Conservation (phyloP, 2,888 invertebrate species). For the Epistrophe grossulariae region DNA sequence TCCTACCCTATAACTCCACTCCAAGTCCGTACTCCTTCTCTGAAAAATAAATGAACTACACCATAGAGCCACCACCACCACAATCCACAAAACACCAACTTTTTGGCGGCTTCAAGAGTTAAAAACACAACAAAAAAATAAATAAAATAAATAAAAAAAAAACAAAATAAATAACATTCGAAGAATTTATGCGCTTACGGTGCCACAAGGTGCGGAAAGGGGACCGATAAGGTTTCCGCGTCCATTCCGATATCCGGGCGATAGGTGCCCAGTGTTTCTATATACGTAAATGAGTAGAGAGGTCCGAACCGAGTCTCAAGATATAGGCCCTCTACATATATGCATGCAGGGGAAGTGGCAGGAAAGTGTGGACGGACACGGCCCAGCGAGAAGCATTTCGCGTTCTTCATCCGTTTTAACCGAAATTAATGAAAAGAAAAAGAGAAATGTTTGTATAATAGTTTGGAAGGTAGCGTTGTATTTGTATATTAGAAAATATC, state of each 20-base stretch:
- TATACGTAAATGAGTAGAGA: slow-evolving; percentile 69
- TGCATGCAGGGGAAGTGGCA: slow-evolving; percentile 52
- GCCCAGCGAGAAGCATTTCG: slow-evolving; percentile 67
- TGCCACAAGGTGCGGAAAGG: slow-evolving; percentile 67
- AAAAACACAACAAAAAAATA: slow-evolving; percentile 21
- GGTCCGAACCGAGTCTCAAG: slow-evolving; percentile 39
- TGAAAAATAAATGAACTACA: slow-evolving; percentile 69
- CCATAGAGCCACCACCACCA: slow-evolving; percentile 59
- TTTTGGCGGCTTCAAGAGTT: slow-evolving; percentile 69
- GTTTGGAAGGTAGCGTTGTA: neutral
- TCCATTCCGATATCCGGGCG: slow-evolving; percentile 74
- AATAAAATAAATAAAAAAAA: slow-evolving; percentile 36
- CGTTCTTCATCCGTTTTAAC: slow-evolving; percentile 66
- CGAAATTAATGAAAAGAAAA: slow-evolving; percentile 71
- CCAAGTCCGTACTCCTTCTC: slow-evolving; percentile 42
- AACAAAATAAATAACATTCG: slow-evolving; percentile 55
- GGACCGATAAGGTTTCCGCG: slow-evolving; percentile 69
- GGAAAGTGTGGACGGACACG: slow-evolving; percentile 65
- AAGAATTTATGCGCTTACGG: slow-evolving; percentile 74
- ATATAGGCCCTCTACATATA: slow-evolving; percentile 34
- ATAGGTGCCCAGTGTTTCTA: slow-evolving; percentile 55
- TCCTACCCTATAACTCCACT: neutral
- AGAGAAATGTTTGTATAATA: slow-evolving; percentile 43
- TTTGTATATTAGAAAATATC: neutral
- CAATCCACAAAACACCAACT: slow-evolving; percentile 61